Percentiles rank a stretch among this genome's conserved stretches.
Conservation (phyloP, 2,888 invertebrate species). For the Onthophagus sagittarius region DNA sequence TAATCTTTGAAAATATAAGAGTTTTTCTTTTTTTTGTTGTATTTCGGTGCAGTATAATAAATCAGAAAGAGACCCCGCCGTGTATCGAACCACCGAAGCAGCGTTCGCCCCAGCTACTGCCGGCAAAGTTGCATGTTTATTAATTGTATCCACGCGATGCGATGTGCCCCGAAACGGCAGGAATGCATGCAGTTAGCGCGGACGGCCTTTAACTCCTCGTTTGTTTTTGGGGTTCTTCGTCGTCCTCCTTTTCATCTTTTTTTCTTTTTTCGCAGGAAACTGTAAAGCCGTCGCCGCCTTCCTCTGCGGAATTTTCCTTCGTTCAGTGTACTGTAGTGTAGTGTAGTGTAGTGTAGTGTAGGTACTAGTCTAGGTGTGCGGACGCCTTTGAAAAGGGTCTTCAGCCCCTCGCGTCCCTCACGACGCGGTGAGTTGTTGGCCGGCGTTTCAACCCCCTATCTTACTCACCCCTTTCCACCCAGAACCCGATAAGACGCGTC, state of each 20-base stretch:
- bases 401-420: background rate
- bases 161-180: background rate
- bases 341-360: too few relatives aligned
- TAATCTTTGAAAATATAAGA: too few relatives aligned
- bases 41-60: slow-evolving; percentile 7
- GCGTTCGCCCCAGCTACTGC: background rate
- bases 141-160: slow-evolving; percentile 11
- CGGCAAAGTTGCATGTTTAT: slow-evolving; percentile 11
- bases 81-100: slow-evolving; percentile 3
- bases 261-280: background rate
- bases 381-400: slow-evolving; percentile 33
- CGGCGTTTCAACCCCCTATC: too few relatives aligned
- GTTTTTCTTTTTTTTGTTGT: background rate
- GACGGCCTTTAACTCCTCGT: background rate
- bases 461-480: slow-evolving; percentile 31
- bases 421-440: slow-evolving; percentile 28
- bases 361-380: slow-evolving; percentile 23
- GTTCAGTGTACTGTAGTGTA: background rate
- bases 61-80: slow-evolving; percentile 6
- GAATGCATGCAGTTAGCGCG: background rate
- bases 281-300: background rate
- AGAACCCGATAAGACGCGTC: slow-evolving; percentile 33
- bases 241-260: background rate
- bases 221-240: background rate
- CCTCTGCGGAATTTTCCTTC: slow-evolving; percentile 16